Conservation (phyloP, 2,797 vertebrate genomes). For the Bufotes viridis region DNA sequence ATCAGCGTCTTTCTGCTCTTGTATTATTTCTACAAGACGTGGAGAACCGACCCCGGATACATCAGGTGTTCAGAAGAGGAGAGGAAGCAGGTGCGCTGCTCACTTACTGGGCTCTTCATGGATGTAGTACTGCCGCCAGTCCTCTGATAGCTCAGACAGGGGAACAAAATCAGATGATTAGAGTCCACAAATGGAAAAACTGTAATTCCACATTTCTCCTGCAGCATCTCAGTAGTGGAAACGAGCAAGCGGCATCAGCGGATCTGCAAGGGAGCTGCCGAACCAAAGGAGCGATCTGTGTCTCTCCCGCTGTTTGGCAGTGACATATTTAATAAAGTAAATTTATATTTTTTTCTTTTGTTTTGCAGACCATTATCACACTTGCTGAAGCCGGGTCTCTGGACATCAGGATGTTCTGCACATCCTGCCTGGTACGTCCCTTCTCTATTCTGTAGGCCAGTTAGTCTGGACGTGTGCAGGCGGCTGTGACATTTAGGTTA, state of each 20-base stretch:
- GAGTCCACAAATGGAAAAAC: too few species aligned
- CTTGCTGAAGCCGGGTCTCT: slow-evolving; percentile 91
- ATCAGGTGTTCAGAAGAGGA: slow-evolving; percentile 88
- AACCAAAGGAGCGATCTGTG: background rate
- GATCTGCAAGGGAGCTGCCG: background rate
- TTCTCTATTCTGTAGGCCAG: background rate
- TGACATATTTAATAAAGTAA: background rate
- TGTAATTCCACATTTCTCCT: too few species aligned
- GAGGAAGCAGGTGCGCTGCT: slow-evolving; percentile 84
- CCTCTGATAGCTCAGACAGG: background rate
- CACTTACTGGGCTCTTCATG: background rate
- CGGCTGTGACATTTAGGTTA: background rate
- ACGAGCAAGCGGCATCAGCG: too few species aligned
- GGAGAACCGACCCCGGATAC: slow-evolving; percentile 88
- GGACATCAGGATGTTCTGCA: slow-evolving; percentile 92
- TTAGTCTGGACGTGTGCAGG: background rate
- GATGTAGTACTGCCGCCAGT: background rate
- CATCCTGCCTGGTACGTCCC: slow-evolving; percentile 88
- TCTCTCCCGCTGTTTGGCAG: background rate
- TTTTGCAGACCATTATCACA: slow-evolving; percentile 85
- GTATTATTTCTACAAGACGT: slow-evolving; percentile 89
- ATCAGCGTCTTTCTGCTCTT: slow-evolving; percentile 79
- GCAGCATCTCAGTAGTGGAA: too few species aligned
- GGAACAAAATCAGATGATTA: too few species aligned
- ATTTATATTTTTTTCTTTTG: slow-evolving; percentile 40